phyloP scores from a whole-genome alignment of 64 coral and sea anemone species.

The Platygyra sinensis region DNA sequence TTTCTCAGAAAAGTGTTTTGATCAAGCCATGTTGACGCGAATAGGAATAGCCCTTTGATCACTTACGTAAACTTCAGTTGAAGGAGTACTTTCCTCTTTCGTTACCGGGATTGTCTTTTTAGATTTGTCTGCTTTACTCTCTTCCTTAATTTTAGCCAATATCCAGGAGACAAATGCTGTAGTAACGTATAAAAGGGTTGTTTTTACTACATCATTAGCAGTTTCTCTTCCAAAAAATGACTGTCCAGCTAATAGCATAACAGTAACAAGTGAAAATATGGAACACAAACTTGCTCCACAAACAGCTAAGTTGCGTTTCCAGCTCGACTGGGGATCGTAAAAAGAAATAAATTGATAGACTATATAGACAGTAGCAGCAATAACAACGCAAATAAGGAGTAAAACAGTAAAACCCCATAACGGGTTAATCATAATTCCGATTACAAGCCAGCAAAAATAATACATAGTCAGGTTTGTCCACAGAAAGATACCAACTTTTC shows the following conservation, averaged over 20 bases:
- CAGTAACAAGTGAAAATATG: background rate
- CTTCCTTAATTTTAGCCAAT: background rate
- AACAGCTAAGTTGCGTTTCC: background rate
- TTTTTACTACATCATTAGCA: slow-evolving; percentile 12
- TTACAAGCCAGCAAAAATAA: slow-evolving; percentile 26
- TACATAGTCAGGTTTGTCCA: background rate
- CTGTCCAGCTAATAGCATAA: background rate
- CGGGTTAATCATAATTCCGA: slow-evolving; percentile 29
- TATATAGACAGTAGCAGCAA: background rate
- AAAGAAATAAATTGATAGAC: background rate
- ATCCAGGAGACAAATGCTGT: background rate
- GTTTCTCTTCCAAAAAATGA: slow-evolving; percentile 9
- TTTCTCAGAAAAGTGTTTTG: too few species aligned
- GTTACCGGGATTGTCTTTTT: background rate
- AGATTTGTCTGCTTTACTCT: background rate
- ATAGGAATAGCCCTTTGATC: too few species aligned
- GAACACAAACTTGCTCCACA: background rate
- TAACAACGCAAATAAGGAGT: background rate
- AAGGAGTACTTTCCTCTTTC: background rate
- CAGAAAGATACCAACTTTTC: slow-evolving; percentile 6
- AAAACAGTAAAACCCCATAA: slow-evolving; percentile 25
- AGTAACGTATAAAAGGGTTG: background rate
- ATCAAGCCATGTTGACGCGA: too few species aligned
- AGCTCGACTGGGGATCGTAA: background rate
- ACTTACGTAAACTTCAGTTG: background rate